These are phyloP conservation scores for Tinea trinotella DNA, from an alignment of 2,888 invertebrate species.

Conservation along the genomic window DNA sequence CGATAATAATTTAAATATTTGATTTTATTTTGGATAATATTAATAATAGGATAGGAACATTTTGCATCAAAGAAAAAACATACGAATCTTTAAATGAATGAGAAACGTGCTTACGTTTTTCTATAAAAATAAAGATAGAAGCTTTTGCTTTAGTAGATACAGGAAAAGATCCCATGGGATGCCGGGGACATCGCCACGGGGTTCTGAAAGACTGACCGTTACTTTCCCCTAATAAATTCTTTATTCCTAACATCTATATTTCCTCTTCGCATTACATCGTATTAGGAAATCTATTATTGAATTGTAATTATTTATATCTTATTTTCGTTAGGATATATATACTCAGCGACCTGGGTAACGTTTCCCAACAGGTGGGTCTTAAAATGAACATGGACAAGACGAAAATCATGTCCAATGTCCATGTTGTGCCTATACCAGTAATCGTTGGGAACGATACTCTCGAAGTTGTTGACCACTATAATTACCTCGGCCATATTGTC, in stretches of 20 bases:
- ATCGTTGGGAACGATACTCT: too few relatives aligned
- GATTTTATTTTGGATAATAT: too few relatives aligned
- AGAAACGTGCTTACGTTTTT: neutral
- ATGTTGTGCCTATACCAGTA: too few relatives aligned
- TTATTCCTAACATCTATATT: constrained; percentile 29
- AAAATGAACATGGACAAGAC: too few relatives aligned
- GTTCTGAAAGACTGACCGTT: constrained; percentile 25
- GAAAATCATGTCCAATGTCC: too few relatives aligned
- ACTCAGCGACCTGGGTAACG: too few relatives aligned
- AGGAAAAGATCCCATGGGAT: constrained; percentile 10
- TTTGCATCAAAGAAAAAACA: neutral
- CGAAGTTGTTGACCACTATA: too few relatives aligned
- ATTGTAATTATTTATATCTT: neutral
- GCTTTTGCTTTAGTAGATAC: constrained; percentile 4
- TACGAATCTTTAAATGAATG: neutral
- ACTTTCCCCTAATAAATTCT: constrained; percentile 44
- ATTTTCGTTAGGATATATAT: neutral
- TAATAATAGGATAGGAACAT: too few relatives aligned
- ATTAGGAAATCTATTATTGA: constrained; percentile 2
- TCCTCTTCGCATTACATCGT: constrained; percentile 2
- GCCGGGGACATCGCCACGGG: constrained; percentile 5
- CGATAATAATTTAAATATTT: too few relatives aligned
- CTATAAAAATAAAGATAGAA: neutral
- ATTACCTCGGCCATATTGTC: too few relatives aligned
- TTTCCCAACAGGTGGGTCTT: too few relatives aligned